Base-by-base conservation (phyloP, 2,888 invertebrate species). In the Synergus laeviventris region DNA sequence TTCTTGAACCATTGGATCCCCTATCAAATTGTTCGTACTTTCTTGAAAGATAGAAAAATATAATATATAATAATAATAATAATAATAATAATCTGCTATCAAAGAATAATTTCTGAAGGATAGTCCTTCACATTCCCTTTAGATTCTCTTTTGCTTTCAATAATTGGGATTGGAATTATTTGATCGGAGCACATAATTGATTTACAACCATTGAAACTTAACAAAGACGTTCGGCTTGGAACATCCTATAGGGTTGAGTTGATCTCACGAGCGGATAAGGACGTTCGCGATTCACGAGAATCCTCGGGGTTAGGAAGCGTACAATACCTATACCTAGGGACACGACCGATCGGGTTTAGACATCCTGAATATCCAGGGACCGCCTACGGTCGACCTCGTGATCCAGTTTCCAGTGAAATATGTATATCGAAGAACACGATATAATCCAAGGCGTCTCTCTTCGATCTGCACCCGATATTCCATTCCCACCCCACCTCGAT, bases 361-460 rank as follows among this genome's bases (percentile, higher is more conserved):
- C 74, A 78, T 79, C 74, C 56, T 60, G 76, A 78, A 74, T 78
- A 76, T 74, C 75, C 56, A 49, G 54, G 60, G 61, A 74, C 75
- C 77, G 76, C 79, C 76, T 73, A 74, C 76, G 73, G 45, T 14
- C 74, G 76, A 76, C 74, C 76, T 76, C 77, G 73, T 81, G 77
- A 78, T 81, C 81, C 75, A 73, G 73, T 66, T 78, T 76, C 74
- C 75, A 66, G 16, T 64, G 49, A 70, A 70, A 70, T 70, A 45
- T 61, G 16, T 42, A 74, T 73, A 31, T 49, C 49, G 36, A 36
- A 49, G 14, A 56, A 66, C n/a, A 59, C 61, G 59, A 73, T 60
- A 78, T 61, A 45, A 64, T 66, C 18, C 64, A 73, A 45, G 45
- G 73, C 36, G 49, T 76, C 74, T 76, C 56, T 78, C 75, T 80